Base-by-base conservation (phyloP, 2,113 vertebrate species). In the Spea bombifrons region DNA sequence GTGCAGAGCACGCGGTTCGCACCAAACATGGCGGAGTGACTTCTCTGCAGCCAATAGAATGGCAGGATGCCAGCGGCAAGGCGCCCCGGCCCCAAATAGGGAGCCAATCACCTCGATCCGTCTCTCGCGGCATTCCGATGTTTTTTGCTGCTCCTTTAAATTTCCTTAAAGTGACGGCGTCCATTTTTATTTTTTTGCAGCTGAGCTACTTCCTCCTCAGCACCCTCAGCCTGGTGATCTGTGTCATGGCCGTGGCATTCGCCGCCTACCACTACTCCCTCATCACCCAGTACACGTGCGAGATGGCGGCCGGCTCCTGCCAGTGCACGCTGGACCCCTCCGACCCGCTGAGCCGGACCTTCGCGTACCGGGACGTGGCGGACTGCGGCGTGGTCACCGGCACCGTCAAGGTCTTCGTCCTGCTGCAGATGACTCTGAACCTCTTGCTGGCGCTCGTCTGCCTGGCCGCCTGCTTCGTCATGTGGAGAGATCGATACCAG, bases 401-500 rank as follows among this genome's bases (percentile, higher is more conserved):
- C 78, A 92, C 88, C 1, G 93, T 98, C 71, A 79, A 85, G 5
- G 75, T 97, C n/a, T 96, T 92, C 87, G 88, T 97, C 65, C 88
- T 97, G 0, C 84, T 96, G 82, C 96, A 99, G 91, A 93, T 98
- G 80, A 77, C 90, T 46, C 91, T 99, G 55, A 99, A 99, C 84
- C 81, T 95, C 86, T 74, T 82, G 7, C 88, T 95, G 3, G 93
- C 94, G 0, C 74, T 97, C 0, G 89, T 96, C 83, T 97, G 96
- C 43, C 88, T 95, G 17, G 4, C 81, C 0, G 94, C 88, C 0
- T 94, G 94, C 84, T 99, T 97, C 6, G 84, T 98, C 85, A 94
- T 99, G 95, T 99, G 97, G 97, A 98, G 96, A 82, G 92, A 97
- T 83, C 93, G 96, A 15, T 98, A 99, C 84, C 96, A 99, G 88